A percentile compares a stretch with the other conserved stretches of the same genome.
Evolutionary conservation across 2,888 invertebrate genomes (phyloP).

Genomic region (Xestobium rufovillosum): DNA sequence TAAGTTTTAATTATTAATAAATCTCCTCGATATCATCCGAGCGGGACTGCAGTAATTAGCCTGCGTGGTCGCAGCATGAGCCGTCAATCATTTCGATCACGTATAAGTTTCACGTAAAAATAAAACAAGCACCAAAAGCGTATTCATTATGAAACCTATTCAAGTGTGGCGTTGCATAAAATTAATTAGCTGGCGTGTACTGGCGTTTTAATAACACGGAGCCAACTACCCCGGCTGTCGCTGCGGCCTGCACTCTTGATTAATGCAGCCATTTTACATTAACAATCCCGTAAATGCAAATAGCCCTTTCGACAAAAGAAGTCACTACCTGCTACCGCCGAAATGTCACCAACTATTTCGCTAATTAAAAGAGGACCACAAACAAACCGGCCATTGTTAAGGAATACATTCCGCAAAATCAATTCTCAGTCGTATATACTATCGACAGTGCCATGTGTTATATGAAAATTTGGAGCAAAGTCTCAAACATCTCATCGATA

Average conservation of each 20-base stretch:
- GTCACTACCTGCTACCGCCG: constrained; percentile 13
- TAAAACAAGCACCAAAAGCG: constrained; percentile 34
- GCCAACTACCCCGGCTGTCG: constrained; percentile 34
- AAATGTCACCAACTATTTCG: too few species aligned
- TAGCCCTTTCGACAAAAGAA: constrained; percentile 30
- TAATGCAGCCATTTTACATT: constrained; percentile 44
- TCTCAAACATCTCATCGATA: too few species aligned
- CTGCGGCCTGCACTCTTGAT: constrained; percentile 41
- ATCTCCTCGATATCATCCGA: constrained; percentile 16
- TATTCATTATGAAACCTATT: constrained; percentile 43
- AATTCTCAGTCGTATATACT: too few species aligned
- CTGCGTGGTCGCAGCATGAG: constrained; percentile 26
- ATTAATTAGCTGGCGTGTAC: constrained; percentile 44
- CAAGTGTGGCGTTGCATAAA: constrained; percentile 45
- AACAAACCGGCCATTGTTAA: too few species aligned
- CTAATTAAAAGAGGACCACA: too few species aligned
- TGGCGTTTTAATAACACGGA: constrained; percentile 42
- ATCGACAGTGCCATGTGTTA: too few species aligned
- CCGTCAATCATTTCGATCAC: constrained; percentile 33
- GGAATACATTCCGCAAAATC: too few species aligned
- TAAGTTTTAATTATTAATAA: constrained; percentile 20
- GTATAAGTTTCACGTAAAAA: constrained; percentile 30
- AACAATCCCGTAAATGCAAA: constrained; percentile 44
- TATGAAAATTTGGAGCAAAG: too few species aligned
- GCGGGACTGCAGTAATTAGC: constrained; percentile 25